Evolutionary conservation across 2,113 vertebrate species (phyloP).

Genomic region (Garra rufa): DNA sequence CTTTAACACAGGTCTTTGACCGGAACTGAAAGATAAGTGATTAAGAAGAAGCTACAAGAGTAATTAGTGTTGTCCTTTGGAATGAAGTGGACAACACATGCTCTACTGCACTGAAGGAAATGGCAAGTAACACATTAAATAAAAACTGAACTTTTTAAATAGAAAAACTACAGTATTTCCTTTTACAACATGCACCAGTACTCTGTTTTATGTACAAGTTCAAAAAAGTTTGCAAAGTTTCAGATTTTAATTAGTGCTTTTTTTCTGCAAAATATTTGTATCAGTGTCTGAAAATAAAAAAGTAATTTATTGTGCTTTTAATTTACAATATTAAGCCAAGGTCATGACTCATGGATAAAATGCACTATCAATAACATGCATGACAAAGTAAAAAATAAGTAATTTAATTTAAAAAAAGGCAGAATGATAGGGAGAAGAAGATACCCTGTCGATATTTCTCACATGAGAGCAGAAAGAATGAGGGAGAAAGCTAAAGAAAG

Average conservation of each 20-base stretch:
- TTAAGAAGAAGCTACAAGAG: neutral
- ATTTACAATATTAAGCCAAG: neutral
- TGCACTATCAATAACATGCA: neutral
- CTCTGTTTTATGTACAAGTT: neutral
- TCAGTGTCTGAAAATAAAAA: neutral
- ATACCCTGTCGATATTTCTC: neutral
- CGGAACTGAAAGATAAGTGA: neutral
- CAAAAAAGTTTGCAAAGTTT: neutral
- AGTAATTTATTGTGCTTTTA: neutral
- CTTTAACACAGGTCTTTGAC: slow-evolving; percentile 4
- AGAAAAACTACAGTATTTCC: no score
- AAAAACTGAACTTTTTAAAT: neutral
- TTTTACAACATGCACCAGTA: no score
- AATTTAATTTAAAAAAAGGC: neutral
- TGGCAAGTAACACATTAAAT: neutral
- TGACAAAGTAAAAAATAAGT: neutral
- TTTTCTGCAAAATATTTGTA: neutral
- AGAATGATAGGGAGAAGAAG: neutral
- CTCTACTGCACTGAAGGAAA: neutral
- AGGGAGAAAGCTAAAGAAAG: no score
- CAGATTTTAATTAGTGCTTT: neutral
- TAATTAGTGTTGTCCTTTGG: neutral
- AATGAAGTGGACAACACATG: neutral
- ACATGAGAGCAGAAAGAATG: neutral
- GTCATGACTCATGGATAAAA: neutral